Conservation (phyloP, 1,140 invertebrate genomes). For the Ruditapes philippinarum region DNA sequence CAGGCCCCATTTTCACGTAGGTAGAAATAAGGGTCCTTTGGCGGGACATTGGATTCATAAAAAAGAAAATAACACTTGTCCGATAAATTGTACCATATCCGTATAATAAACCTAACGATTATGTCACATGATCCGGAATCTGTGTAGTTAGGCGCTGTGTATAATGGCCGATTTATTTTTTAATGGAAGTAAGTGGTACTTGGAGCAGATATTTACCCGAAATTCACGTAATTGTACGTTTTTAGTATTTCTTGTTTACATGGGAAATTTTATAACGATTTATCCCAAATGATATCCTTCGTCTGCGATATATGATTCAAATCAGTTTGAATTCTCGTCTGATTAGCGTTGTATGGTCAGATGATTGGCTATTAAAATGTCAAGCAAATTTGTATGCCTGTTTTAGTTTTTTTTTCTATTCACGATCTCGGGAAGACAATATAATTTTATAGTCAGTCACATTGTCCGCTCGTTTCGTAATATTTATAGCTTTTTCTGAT, state of each 20-base stretch:
- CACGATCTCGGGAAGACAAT: no score
- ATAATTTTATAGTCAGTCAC: no score
- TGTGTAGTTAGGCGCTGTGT: slow-evolving; percentile 23
- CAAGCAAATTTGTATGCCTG: neutral
- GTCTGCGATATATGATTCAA: neutral
- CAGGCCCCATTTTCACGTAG: slow-evolving; percentile 28
- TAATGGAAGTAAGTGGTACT: neutral
- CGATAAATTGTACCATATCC: slow-evolving; percentile 35
- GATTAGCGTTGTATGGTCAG: neutral
- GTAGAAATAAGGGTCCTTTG: slow-evolving; percentile 17
- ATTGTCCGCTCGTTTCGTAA: no score
- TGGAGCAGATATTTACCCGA: neutral
- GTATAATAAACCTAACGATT: slow-evolving; percentile 39
- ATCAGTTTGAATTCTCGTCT: neutral
- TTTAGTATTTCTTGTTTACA: neutral
- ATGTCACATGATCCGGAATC: slow-evolving; percentile 58
- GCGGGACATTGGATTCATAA: slow-evolving; percentile 1
- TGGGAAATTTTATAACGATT: neutral
- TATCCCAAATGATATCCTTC: neutral
- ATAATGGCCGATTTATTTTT: slow-evolving; percentile 24
- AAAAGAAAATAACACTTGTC: neutral
- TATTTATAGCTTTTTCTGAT: no score
- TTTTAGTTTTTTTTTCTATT: no score
- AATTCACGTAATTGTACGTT: slow-evolving; percentile 37
- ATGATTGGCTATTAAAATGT: slow-evolving; percentile 23